Evolutionary conservation across 2,113 vertebrate species (phyloP).

Genomic region (Circaetus cinerascens): DNA sequence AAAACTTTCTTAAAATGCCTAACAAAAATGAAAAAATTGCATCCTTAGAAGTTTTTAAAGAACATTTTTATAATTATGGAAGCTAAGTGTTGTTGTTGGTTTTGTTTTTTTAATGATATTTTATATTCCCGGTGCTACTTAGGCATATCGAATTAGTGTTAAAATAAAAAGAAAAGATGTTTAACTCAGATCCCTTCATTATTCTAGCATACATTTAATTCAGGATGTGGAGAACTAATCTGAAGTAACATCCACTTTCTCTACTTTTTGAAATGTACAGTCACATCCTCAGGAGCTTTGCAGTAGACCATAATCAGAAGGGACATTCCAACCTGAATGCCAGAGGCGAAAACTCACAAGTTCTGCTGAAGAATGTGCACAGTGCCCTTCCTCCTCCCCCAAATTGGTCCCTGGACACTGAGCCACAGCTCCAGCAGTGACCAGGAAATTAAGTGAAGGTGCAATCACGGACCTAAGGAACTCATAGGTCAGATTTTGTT

Average conservation of each 20-base stretch:
- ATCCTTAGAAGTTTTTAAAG: not conserved
- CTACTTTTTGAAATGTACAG: conserved; percentile 24
- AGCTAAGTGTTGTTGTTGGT: accelerated
- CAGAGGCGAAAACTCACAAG: not conserved
- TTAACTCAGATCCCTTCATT: not conserved
- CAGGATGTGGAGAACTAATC: not conserved
- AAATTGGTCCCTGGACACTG: not conserved
- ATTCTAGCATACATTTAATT: not conserved
- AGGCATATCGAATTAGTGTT: not conserved
- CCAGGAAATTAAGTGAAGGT: not conserved
- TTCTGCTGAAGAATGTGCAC: not conserved
- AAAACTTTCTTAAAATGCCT: not conserved
- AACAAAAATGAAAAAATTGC: not conserved
- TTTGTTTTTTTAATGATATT: not conserved
- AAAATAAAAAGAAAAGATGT: not conserved
- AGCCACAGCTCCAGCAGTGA: not conserved
- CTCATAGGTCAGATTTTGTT: not conserved
- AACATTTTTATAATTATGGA: not conserved
- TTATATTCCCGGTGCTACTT: not conserved
- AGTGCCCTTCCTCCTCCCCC: not conserved
- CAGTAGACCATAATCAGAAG: not conserved
- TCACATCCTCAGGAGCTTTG: not conserved
- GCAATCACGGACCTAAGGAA: not conserved
- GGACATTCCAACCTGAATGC: conserved; percentile 9
- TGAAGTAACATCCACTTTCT: conserved; percentile 2